Evolutionary conservation across 2,113 vertebrate species (phyloP).

Genomic region (Ptilonorhynchus violaceus): DNA sequence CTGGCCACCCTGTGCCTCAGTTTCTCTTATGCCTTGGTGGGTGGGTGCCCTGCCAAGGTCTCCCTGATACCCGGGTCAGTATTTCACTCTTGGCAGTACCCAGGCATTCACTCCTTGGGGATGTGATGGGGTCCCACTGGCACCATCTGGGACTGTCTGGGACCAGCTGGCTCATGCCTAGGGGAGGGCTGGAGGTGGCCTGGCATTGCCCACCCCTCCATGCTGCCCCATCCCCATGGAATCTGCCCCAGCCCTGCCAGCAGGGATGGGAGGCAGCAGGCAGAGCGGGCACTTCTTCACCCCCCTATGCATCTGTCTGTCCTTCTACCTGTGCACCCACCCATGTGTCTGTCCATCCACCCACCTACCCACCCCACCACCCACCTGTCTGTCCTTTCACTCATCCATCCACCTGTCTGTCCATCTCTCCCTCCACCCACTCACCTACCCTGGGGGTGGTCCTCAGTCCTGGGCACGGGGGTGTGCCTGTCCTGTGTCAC

Average conservation of each 20-base stretch:
- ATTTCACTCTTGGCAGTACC: neutral
- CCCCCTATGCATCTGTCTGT: neutral
- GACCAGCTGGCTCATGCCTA: neutral
- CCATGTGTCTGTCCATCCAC: fast-evolving
- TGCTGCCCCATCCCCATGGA: neutral
- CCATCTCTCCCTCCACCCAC: too few species aligned
- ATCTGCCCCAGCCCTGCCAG: neutral
- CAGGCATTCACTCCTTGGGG: fast-evolving
- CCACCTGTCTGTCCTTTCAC: neutral
- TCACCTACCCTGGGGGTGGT: fast-evolving
- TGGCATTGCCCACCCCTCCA: neutral
- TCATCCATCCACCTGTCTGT: too few species aligned
- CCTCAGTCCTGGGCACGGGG: neutral
- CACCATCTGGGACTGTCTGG: neutral
- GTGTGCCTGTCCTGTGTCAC: neutral
- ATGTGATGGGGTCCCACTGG: fast-evolving
- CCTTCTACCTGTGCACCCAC: too few species aligned
- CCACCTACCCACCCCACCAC: neutral
- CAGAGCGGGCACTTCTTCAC: neutral
- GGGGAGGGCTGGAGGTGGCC: too few species aligned
- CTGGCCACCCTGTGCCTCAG: neutral
- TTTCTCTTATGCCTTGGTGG: neutral
- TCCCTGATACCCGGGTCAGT: neutral
- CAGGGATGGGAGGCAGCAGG: neutral
- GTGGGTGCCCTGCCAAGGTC: neutral